Percentiles rank a stretch among this genome's conserved stretches.
These are phyloP conservation scores for Pseudomyrmex flavicornis DNA, from an alignment of 1,140 invertebrate species.

Conservation along the genomic window DNA sequence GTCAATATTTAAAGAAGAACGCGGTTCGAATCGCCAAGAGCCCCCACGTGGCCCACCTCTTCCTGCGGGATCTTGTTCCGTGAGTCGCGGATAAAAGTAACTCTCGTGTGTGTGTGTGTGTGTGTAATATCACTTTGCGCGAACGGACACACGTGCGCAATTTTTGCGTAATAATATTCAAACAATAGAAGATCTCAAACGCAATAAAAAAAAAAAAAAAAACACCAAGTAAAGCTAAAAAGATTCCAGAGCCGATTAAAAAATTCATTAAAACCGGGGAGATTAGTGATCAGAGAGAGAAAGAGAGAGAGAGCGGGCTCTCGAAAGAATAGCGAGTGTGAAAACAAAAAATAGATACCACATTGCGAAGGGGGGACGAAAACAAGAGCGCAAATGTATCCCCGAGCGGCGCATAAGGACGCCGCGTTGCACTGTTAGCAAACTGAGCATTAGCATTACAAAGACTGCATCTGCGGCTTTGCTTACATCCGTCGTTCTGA, in stretches of 20 bases:
- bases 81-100: constrained; percentile 17
- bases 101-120: neutral
- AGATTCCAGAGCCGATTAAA: neutral
- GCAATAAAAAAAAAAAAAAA: neutral
- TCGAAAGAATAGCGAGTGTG: neutral
- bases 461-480: constrained; percentile 76
- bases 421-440: constrained; percentile 61
- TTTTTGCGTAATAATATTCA: neutral
- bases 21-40: constrained; percentile 40
- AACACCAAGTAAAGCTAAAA: neutral
- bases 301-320: neutral
- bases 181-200: neutral
- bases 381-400: constrained; percentile 59
- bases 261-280: neutral
- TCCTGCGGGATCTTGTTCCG: constrained; percentile 69
- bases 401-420: constrained; percentile 11
- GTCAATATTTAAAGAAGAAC: constrained; percentile 81
- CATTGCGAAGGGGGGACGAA: constrained; percentile 23
- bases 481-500: constrained; percentile 52
- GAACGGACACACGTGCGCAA: neutral
- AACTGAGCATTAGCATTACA: constrained; percentile 77
- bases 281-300: neutral
- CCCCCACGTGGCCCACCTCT: constrained; percentile 47
- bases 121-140: constrained; percentile 42
- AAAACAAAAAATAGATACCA: neutral